A percentile compares a stretch with the other conserved stretches of the same genome.
Evolutionary conservation across 2,888 invertebrate species (phyloP).

Genomic region (Seira sanloemensis): DNA sequence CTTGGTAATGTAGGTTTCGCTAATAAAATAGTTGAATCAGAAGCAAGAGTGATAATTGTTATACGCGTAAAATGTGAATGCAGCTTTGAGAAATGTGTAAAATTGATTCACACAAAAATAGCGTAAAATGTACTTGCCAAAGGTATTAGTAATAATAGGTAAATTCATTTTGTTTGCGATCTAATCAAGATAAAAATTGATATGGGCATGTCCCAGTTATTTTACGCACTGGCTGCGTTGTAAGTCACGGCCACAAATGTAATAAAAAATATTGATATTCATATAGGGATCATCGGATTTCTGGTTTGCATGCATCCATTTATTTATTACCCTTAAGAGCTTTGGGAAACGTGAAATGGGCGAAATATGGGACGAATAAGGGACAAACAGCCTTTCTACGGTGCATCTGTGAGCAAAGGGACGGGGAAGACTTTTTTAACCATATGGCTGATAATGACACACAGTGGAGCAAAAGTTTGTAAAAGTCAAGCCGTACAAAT

Average conservation of each 20-base stretch:
- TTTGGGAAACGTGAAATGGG: neutral
- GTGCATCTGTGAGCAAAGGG: neutral
- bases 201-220: neutral
- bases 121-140: no score
- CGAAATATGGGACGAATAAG: neutral
- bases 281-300: constrained; percentile 60
- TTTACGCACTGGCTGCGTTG: constrained; percentile 25
- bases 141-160: no score
- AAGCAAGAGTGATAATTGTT: no score
- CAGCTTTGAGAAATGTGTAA: no score
- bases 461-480: constrained; percentile 52
- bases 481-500: constrained; percentile 65
- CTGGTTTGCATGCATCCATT: constrained; percentile 52
- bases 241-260: constrained; percentile 50
- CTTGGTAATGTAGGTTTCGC: no score
- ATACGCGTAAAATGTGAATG: no score
- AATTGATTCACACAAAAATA: no score
- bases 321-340: constrained; percentile 31
- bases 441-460: constrained; percentile 63
- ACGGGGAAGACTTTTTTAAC: constrained; percentile 41
- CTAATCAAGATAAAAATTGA: neutral
- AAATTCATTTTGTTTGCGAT: no score
- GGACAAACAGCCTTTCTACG: neutral
- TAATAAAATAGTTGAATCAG: no score
- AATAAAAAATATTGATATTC: constrained; percentile 48